Evolutionary conservation across 1,140 invertebrate species (phyloP).

Genomic region (Lethrus apterus): DNA sequence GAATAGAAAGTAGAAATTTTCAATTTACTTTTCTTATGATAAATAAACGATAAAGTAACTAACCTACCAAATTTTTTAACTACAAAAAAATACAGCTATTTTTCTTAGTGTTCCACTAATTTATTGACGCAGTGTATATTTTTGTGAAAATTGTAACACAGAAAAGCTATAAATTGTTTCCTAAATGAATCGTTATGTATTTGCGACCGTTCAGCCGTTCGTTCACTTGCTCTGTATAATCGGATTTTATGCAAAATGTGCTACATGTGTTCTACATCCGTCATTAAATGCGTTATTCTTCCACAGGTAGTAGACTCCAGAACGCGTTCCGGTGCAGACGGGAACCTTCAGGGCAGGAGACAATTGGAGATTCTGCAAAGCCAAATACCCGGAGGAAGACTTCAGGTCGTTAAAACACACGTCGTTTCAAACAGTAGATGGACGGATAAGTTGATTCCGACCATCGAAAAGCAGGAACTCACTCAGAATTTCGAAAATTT

Average conservation of each 20-base stretch:
- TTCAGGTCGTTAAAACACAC: slow-evolving; percentile 48
- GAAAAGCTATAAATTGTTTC: neutral
- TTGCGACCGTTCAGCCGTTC: slow-evolving; percentile 3
- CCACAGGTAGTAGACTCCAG: slow-evolving; percentile 47
- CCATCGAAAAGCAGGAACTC: slow-evolving; percentile 16
- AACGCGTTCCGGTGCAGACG: slow-evolving; percentile 39
- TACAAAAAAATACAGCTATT: too few species aligned
- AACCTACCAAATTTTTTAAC: too few species aligned
- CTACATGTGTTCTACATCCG: neutral
- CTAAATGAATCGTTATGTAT: slow-evolving; percentile 6
- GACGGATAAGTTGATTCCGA: slow-evolving; percentile 38
- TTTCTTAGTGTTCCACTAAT: too few species aligned
- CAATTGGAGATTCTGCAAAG: slow-evolving; percentile 47
- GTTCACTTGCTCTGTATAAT: slow-evolving; percentile 2
- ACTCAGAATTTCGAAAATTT: slow-evolving; percentile 32
- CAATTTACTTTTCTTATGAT: too few species aligned
- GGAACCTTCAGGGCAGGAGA: slow-evolving; percentile 42
- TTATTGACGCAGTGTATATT: too few species aligned
- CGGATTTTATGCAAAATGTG: slow-evolving; percentile 3
- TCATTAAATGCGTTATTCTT: slow-evolving; percentile 17
- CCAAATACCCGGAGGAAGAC: slow-evolving; percentile 42
- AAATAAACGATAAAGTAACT: too few species aligned
- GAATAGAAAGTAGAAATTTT: too few species aligned
- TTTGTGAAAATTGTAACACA: slow-evolving; percentile 1
- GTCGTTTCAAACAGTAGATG: slow-evolving; percentile 45